These are phyloP conservation scores for Drosophila pallidifrons DNA, from an alignment of 1,140 invertebrate genomes.

Conservation along the genomic window DNA sequence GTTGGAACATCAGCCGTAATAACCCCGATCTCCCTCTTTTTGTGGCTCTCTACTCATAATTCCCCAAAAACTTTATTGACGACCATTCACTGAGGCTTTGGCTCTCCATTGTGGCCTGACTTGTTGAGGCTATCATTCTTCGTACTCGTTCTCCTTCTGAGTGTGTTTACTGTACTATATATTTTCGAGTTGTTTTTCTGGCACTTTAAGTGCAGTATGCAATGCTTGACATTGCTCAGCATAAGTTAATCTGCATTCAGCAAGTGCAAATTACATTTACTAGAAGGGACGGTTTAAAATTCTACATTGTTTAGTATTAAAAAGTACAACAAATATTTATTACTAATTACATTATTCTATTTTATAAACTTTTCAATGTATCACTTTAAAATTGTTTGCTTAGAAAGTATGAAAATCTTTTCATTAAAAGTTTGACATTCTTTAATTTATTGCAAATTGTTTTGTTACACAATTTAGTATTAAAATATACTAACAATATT, in stretches of 20 bases:
- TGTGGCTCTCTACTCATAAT: constrained; percentile 32
- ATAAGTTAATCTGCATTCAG: constrained; percentile 10
- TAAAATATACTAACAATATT: too few relatives aligned
- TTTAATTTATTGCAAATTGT: too few relatives aligned
- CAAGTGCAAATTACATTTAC: background rate
- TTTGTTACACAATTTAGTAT: too few relatives aligned
- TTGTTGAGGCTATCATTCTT: constrained; percentile 23
- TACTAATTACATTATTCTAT: too few relatives aligned
- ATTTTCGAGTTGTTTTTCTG: background rate
- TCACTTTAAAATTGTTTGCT: too few relatives aligned
- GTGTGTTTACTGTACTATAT: constrained; percentile 11
- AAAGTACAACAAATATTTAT: too few relatives aligned
- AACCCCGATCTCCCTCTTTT: constrained; percentile 24
- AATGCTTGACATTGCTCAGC: background rate
- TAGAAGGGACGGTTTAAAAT: too few relatives aligned
- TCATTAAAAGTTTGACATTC: too few relatives aligned
- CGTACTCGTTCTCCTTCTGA: background rate
- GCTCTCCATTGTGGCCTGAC: constrained; percentile 24
- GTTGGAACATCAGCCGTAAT: constrained; percentile 43
- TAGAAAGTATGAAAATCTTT: too few relatives aligned
- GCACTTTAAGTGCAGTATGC: background rate
- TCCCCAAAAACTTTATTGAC: constrained; percentile 47
- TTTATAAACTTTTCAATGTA: too few relatives aligned
- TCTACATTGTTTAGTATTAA: too few relatives aligned
- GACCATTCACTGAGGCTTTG: constrained; percentile 38